Evolutionary conservation across 2,113 vertebrate genomes (phyloP), one percentile per base, ranked within the genome.

Genomic region (Prionailurus viverrinus): DNA sequence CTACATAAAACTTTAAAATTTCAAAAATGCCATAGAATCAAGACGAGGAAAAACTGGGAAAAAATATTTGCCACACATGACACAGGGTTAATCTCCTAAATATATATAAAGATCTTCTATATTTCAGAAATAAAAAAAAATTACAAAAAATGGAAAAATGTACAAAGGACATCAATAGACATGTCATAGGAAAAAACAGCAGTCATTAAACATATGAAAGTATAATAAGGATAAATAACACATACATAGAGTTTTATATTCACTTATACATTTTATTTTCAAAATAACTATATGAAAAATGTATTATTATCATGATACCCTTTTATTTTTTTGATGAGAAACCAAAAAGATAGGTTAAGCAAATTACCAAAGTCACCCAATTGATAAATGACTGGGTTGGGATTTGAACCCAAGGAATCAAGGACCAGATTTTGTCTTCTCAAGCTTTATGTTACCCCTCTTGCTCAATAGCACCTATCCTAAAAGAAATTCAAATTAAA

Each of bases 401-500:
- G 68, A 69, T 73, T 68, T 85, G 58, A 69, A 45, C 33, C 18
- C 31, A 45, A 45, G 41, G 31, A 85, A 11, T 55, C 16, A 25
- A 58, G 25, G 66, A 89, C 39, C 31, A 65, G 65, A 36, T 7
- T 85, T 45, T 95, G 29, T 58, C 10, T 33, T 85, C 63, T 33
- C 9, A 89, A 78, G 25, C 41, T 18, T 55, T 68, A 14, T 33
- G 58, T 31, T 68, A 36, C 0, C 66, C 29, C 39, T 58, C 71
- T 53, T 89, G 66, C 36, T 86, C 63, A 61, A 29, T 4, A 31
- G 58, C 55, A 94, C 19, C 69, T 90, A n/a, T 85, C 89, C 15
- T 89, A 73, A 86, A 86, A 83, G 68, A 95, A 89, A 89, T 82
- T 16, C 25, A 71, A 71, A 65, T 80, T 21, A 58, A 83, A 84